A percentile compares a stretch with the other conserved stretches of the same genome.
phyloP scores from a whole-genome alignment of 2,113 vertebrate genomes.

The Corydoras sp. region DNA sequence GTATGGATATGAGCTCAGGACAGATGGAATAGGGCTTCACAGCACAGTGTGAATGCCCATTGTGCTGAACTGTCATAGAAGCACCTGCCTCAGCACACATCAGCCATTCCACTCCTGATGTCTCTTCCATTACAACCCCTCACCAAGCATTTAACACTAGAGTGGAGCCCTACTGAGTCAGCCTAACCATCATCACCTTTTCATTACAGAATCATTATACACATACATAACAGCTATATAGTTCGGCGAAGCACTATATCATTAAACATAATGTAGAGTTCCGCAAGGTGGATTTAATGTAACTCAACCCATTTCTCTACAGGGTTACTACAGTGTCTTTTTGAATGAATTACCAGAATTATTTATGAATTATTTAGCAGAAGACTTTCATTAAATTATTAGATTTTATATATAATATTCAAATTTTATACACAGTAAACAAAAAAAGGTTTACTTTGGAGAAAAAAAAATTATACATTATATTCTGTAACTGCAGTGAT shows the following conservation, averaged over 20 bases:
- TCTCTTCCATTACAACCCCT: conserved; percentile 21
- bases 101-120: conserved; percentile 25
- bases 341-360: background rate
- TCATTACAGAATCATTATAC: conserved; percentile 27
- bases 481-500: no score
- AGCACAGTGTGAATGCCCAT: conserved; percentile 29
- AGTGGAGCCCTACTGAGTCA: conserved; percentile 21
- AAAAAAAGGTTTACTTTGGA: no score
- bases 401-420: background rate
- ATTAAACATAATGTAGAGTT: background rate
- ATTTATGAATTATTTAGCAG: background rate
- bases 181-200: conserved; percentile 26
- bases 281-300: background rate
- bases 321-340: background rate
- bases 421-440: no score
- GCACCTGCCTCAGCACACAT: conserved; percentile 38
- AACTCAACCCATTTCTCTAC: background rate
- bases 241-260: background rate
- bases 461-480: no score
- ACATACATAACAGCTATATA: background rate
- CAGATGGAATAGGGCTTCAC: conserved; percentile 42
- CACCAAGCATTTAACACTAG: conserved; percentile 20
- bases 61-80: conserved; percentile 31
- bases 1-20: conserved; percentile 13
- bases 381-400: conserved; percentile 9